Evolutionary conservation across 1,140 invertebrate genomes (phyloP), one percentile per base, ranked within the genome.

Genomic region (Acromyrmex charruanus): DNA sequence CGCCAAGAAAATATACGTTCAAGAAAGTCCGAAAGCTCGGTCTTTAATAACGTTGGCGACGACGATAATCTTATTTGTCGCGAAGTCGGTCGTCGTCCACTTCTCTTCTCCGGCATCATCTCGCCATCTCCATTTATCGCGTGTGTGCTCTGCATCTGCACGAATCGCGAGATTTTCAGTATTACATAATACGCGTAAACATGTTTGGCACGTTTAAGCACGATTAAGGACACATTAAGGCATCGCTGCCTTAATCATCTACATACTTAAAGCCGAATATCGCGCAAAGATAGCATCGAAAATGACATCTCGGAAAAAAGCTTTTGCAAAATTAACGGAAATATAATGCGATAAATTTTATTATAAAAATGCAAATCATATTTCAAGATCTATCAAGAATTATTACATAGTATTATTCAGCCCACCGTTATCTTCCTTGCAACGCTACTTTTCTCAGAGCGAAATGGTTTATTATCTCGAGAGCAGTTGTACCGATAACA

Each of bases 11-110:
- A 39, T 55, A 16, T 0, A 10, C 25, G 18, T 65, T 75, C 44
- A 61, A 69, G 12, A 82, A 74, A 59, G 18, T 85, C 12, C 14
- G 31, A 21, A 81, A 74, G 35, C 25, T 21, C 39, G 39, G 21
- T 35, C 44, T 72, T 59, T 59, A 82, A 72, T 44, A 74, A 5
- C 68, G 28, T 65, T 21, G 31, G 31, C 44, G 44, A 84, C 31
- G 28, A n/a, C 39, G 58, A 49, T 82, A 61, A 84, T 84, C 80
- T 84, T 84, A 84, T 84, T 84, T 84, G 39, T 75, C 25, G 25
- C 58, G 55, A 1, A 69, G 44, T 63, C 68, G 25, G 55, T 75
- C 39, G 14, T 75, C 39, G 69, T 61, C 9, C n/a, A 4, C 49
- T 71, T 6, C 31, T 55, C 16, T 28, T 77, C 44, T 77, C 21